Percentiles rank a stretch among this genome's conserved stretches.
phyloP scores from a whole-genome alignment of 1,140 invertebrate species.

The Sinella curviseta region DNA sequence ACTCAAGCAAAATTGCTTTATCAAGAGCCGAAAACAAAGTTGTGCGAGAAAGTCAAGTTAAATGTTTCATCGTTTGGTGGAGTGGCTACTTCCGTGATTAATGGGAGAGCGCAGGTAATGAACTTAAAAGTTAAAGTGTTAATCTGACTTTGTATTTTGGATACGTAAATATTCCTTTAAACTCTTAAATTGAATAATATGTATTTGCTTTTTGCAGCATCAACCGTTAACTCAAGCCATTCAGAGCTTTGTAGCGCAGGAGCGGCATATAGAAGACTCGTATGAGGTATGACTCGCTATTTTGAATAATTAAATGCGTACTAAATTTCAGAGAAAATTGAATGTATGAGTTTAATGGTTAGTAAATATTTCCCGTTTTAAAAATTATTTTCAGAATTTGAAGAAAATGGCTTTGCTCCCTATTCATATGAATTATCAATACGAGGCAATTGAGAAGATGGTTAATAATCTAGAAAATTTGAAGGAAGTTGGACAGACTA shows the following conservation, averaged over 20 bases:
- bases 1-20: conserved; percentile 24
- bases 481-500: conserved; percentile 46
- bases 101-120: conserved; percentile 17
- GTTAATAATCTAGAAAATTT: conserved; percentile 38
- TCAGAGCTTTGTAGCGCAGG: conserved; percentile 37
- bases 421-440: conserved; percentile 47
- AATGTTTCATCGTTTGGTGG: conserved; percentile 28
- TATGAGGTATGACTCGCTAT: conserved; percentile 33
- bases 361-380: too few relatives aligned
- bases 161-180: neutral
- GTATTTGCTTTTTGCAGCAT: conserved; percentile 7
- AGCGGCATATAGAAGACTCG: conserved; percentile 39
- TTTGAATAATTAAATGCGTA: neutral
- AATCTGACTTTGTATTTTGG: conserved; percentile 20
- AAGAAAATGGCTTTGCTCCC: conserved; percentile 43
- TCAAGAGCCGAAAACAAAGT: conserved; percentile 31
- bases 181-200: neutral
- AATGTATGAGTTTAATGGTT: too few relatives aligned
- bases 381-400: conserved; percentile 38
- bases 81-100: conserved; percentile 25
- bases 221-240: conserved; percentile 39
- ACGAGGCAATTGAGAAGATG: conserved; percentile 42
- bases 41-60: conserved; percentile 21
- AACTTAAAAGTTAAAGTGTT: neutral
- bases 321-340: too few relatives aligned